Conservation (phyloP, 2,113 vertebrate species). For the Dendrocopos noguchii region DNA sequence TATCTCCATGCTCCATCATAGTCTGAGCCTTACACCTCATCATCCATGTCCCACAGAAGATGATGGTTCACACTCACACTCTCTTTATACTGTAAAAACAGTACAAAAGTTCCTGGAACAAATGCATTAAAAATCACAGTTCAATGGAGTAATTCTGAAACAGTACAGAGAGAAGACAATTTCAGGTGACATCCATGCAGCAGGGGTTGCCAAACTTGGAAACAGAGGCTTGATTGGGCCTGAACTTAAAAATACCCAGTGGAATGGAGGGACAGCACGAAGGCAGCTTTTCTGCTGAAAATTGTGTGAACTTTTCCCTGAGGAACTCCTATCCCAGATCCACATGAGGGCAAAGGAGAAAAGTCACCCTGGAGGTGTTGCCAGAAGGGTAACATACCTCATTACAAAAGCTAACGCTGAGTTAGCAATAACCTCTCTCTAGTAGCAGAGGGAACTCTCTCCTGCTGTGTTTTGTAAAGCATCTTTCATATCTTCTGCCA, state of each 20-base stretch:
- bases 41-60: background rate
- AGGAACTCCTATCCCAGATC: constrained; percentile 28
- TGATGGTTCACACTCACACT: background rate
- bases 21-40: background rate
- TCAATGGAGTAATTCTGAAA: background rate
- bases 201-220: background rate
- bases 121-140: background rate
- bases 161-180: background rate
- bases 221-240: background rate
- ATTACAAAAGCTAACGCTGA: constrained; percentile 59
- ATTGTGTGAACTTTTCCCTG: constrained; percentile 9
- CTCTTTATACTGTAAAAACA: background rate
- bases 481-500: constrained; percentile 70
- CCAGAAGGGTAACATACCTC: constrained; percentile 45
- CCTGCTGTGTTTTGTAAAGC: constrained; percentile 56
- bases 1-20: background rate
- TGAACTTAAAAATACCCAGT: background rate
- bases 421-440: constrained; percentile 44
- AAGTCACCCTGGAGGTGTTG: constrained; percentile 24
- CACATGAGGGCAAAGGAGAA: constrained; percentile 44
- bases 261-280: background rate
- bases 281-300: background rate
- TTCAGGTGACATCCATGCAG: background rate
- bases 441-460: constrained; percentile 63
- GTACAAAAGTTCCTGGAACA: background rate